A percentile compares a stretch with the other conserved stretches of the same genome.
phyloP scores from a whole-genome alignment of 2,113 vertebrate species.

The Tapirus terrestris region DNA sequence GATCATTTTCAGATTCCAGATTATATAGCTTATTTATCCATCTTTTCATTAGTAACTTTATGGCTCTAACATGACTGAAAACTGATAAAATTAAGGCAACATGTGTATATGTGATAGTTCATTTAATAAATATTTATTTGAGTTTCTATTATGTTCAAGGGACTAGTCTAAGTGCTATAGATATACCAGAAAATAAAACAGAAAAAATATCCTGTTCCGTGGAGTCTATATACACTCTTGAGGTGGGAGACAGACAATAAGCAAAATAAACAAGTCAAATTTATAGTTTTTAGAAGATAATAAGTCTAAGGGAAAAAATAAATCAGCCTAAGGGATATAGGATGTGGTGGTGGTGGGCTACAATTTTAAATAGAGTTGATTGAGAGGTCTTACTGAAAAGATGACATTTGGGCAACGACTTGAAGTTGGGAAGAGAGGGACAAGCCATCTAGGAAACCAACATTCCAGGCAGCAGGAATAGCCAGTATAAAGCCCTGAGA shows the following conservation, averaged over 20 bases:
- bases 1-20: neutral
- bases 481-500: neutral
- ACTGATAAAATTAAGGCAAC: neutral
- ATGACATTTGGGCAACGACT: neutral
- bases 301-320: neutral
- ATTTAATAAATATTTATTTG: constrained; percentile 20
- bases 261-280: neutral
- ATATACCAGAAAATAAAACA: neutral
- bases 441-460: neutral
- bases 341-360: neutral
- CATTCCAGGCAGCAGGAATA: neutral
- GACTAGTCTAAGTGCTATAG: neutral
- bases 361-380: neutral
- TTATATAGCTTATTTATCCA: neutral
- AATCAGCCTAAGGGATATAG: neutral
- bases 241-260: neutral
- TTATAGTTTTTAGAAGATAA: constrained; percentile 22
- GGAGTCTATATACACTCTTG: neutral
- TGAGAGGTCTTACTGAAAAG: neutral
- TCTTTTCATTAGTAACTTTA: constrained; percentile 3
- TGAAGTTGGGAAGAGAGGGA: neutral
- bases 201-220: neutral
- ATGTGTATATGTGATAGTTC: neutral
- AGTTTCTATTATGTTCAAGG: neutral
- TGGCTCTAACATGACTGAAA: neutral